These are phyloP conservation scores for Nesogale talazaci DNA, from an alignment of 2,113 vertebrate genomes.

Conservation along the genomic window DNA sequence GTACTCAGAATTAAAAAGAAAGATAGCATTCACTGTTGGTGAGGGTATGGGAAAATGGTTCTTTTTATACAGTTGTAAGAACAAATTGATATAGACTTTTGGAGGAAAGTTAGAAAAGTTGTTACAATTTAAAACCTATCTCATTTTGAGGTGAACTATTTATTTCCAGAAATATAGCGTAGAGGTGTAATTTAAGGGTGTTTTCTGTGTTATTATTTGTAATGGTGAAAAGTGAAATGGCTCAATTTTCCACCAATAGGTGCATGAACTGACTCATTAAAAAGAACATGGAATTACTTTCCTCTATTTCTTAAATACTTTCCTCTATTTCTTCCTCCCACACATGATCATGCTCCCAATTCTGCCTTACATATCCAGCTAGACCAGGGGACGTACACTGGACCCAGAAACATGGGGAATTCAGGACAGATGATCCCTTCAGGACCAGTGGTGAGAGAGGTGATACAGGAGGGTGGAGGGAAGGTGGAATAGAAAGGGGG, in stretches of 20 bases:
- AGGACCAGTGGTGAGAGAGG: too few species aligned
- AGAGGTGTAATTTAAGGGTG: neutral
- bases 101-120: neutral
- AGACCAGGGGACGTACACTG: too few species aligned
- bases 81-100: neutral
- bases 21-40: neutral
- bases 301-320: too few species aligned
- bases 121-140: neutral
- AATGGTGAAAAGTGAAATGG: neutral
- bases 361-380: too few species aligned
- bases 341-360: too few species aligned
- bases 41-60: neutral
- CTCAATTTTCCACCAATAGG: neutral
- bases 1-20: constrained; percentile 7
- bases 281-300: neutral
- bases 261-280: neutral
- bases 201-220: neutral
- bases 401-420: too few species aligned
- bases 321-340: too few species aligned
- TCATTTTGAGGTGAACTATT: neutral
- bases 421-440: too few species aligned
- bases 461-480: too few species aligned
- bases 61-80: neutral
- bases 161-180: constrained; percentile 23
- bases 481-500: too few species aligned